A percentile compares a stretch with the other conserved stretches of the same genome.
phyloP scores from a whole-genome alignment of 2,797 vertebrate species.

The Chiloscyllium punctatum region DNA sequence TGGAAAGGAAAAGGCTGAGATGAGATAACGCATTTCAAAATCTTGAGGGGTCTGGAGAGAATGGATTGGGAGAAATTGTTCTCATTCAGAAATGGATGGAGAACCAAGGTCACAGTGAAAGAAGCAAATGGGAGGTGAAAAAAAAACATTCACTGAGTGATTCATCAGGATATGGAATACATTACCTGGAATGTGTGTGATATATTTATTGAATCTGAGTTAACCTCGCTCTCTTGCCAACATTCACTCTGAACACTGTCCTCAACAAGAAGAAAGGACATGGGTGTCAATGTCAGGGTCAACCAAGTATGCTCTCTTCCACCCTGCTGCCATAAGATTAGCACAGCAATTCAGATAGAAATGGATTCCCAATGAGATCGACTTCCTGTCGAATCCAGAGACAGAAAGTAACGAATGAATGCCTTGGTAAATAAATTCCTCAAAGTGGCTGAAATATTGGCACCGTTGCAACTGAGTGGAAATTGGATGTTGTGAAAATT shows the following conservation, averaged over 20 bases:
- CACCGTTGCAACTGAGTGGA: background rate
- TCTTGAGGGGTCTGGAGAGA: too few relatives aligned
- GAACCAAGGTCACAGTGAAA: too few relatives aligned
- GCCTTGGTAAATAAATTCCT: background rate
- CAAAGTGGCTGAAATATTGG: background rate
- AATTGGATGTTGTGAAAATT: background rate
- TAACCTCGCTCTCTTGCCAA: background rate
- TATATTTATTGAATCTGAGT: background rate
- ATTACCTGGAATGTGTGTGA: too few relatives aligned
- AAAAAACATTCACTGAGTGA: too few relatives aligned
- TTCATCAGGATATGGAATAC: too few relatives aligned
- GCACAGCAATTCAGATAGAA: background rate
- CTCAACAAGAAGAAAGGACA: background rate
- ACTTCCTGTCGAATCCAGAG: background rate
- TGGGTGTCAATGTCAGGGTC: background rate
- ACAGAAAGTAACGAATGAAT: background rate
- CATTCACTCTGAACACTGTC: background rate
- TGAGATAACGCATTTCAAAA: too few relatives aligned
- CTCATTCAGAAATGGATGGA: too few relatives aligned
- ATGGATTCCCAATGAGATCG: background rate
- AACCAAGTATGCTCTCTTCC: background rate
- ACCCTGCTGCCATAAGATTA: background rate
- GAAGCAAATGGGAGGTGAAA: too few relatives aligned
- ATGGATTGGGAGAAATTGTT: too few relatives aligned
- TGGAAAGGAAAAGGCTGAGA: too few relatives aligned